Evolutionary conservation across 1,140 invertebrate species (phyloP), one percentile per base, ranked within the genome.

Genomic region (Trichonephila clavipes): DNA sequence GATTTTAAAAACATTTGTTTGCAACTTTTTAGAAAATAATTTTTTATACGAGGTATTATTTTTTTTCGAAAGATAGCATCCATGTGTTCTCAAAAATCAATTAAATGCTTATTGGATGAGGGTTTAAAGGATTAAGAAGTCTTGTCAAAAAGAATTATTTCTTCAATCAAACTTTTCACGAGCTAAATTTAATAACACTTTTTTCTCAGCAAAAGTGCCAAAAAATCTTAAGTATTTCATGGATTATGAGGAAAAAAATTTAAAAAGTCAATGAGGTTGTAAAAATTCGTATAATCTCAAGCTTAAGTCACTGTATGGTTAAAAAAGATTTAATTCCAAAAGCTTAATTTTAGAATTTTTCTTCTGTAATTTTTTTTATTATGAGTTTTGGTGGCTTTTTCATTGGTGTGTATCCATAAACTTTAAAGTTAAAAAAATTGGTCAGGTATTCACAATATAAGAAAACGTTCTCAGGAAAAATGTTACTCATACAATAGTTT

Each of bases 91-190:
- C 12, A 72, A 28, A 72, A 72, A 72, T 72, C 69, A 72, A 72
- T 72, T n/a, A 72, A 72, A 28, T 72, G 24, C 24, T 72, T 72
- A 72, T 72, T 6, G 69, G 28, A 34, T 24, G 69, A 18, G 69
- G 69, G 28, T 72, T 28, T 72, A 72, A 72, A 72, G 69, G 69
- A 72, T 72, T 72, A 72, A 72, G 28, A 72, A 72, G 69, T 72
- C 24, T 72, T 72, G 69, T 72, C 69, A 72, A 72, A 72, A 72
- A 72, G 69, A 72, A 72, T 72, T 72, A 72, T 72, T 34, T 72
- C 24, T 72, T 72, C 69, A 72, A 72, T 72, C 69, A 72, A 34
- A 72, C 69, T 72, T 72, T 72, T 72, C 69, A 72, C 12, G 12
- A 24, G 69, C 69, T 72, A 72, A 72, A 72, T 72, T 72, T 72